Conservation (phyloP, 2,888 invertebrate genomes). For the Lycophotia porphyrea region DNA sequence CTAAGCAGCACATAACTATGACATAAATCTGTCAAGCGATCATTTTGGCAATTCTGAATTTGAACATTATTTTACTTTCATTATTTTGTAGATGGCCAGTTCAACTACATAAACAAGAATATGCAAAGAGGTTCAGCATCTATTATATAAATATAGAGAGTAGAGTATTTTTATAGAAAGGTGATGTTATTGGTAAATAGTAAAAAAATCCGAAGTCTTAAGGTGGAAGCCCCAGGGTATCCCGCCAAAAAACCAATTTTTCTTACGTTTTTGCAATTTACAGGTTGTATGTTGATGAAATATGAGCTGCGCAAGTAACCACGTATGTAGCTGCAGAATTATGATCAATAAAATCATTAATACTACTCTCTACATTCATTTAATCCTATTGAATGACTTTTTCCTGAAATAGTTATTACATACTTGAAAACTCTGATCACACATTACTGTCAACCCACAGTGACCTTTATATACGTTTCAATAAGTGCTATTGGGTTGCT, state of each 20-base stretch:
- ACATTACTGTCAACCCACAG: neutral
- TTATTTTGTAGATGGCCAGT: conserved; percentile 19
- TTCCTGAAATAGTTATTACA: too few relatives aligned
- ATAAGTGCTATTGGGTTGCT: neutral
- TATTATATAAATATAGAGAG: too few relatives aligned
- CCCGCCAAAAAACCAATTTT: too few relatives aligned
- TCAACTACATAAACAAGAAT: neutral
- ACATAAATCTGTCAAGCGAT: conserved; percentile 32
- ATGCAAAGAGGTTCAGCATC: neutral
- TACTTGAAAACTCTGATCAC: neutral
- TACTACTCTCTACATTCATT: too few relatives aligned
- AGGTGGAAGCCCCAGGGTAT: too few relatives aligned
- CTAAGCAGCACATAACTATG: conserved; percentile 50
- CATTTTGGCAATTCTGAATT: conserved; percentile 44
- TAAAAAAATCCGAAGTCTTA: neutral
- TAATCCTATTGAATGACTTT: too few relatives aligned
- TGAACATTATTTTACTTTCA: conserved; percentile 13
- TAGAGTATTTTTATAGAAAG: neutral
- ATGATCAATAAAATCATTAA: too few relatives aligned
- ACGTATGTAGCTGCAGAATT: too few relatives aligned
- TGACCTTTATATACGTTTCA: neutral
- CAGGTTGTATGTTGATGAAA: too few relatives aligned
- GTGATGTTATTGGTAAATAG: neutral
- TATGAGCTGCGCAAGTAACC: too few relatives aligned
- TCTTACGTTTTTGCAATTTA: too few relatives aligned